Conservation (phyloP, 2,113 vertebrate species). For the Sebastes fasciatus region DNA sequence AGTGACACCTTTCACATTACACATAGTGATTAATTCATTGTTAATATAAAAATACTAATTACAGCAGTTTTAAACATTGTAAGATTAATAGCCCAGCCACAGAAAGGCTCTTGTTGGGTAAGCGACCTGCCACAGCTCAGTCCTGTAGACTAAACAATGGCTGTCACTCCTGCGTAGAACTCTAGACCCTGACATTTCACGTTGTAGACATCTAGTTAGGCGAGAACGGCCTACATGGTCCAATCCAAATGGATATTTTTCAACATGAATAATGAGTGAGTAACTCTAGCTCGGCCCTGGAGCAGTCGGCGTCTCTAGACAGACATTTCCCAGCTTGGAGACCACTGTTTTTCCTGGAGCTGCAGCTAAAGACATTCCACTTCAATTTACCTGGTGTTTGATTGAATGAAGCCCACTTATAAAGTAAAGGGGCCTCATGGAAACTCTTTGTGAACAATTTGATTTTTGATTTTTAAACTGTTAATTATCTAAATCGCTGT, state of each 20-base stretch:
- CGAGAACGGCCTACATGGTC: conserved; percentile 44
- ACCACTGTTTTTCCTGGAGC: conserved; percentile 35
- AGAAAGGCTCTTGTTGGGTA: neutral
- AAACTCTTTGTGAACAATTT: conserved; percentile 12
- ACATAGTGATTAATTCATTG: neutral
- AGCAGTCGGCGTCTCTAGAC: conserved; percentile 33
- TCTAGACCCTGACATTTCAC: conserved; percentile 54
- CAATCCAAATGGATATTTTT: conserved; percentile 58
- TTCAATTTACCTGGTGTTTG: conserved; percentile 29
- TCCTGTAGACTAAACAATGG: conserved; percentile 55
- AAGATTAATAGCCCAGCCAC: neutral
- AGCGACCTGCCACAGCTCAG: conserved; percentile 5
- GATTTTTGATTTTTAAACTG: conserved; percentile 3
- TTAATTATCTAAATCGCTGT: conserved; percentile 11
- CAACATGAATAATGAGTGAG: conserved; percentile 55
- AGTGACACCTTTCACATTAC: neutral
- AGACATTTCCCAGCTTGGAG: conserved; percentile 14
- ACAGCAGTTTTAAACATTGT: neutral
- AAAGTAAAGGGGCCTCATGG: conserved; percentile 17
- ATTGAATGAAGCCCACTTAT: conserved; percentile 42
- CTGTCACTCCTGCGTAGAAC: conserved; percentile 19
- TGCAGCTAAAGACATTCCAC: conserved; percentile 47
- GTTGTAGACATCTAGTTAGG: conserved; percentile 49
- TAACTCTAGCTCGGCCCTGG: conserved; percentile 52
- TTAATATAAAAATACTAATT: neutral